Evolutionary conservation across 1,140 invertebrate species (phyloP), one percentile per base, ranked within the genome.

Genomic region (Apis florea): DNA sequence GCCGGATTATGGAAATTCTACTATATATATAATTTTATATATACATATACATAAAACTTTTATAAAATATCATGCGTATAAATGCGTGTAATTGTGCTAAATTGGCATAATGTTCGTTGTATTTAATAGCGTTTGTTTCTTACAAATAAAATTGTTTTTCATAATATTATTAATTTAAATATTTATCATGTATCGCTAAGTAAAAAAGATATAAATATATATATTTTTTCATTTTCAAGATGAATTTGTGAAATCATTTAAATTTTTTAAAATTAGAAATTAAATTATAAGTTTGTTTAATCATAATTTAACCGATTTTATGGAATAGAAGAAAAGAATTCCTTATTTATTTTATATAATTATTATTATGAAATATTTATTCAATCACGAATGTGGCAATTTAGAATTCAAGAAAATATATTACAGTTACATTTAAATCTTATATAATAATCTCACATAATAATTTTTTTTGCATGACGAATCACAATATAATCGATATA

Each of bases 101-200:
- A 73, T 79, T 81, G 24, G 56, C 59, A 85, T 84, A 82, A 81
- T 86, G n/a, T 70, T 87, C 70, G 51, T 54, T 83, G 74, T 88
- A 84, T 85, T 90, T 90, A 89, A 78, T 82, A 88, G 72, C 76
- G 81, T 72, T 85, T 87, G 74, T 92, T 89, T 90, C 85, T 89
- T 87, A 89, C 64, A 67, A 92, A 92, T 91, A 91, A 91, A 91
- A 82, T 1, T 83, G 51, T 73, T 84, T 91, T 90, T 90, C 71
- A 53, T 90, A 89, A 84, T 78, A 73, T 40, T 11, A 47, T 61
- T 73, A 59, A 21, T 73, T 51, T 53, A 11, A 66, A 59, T 40
- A 58, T 56, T 17, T 54, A 58, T 40, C 31, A 49, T 24, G n/a
- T 47, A 17, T 49, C 15, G 9, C 10, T 13, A 40, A 40, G 31